Conservation (phyloP, 2,888 invertebrate species). For the Papilio gigon region DNA sequence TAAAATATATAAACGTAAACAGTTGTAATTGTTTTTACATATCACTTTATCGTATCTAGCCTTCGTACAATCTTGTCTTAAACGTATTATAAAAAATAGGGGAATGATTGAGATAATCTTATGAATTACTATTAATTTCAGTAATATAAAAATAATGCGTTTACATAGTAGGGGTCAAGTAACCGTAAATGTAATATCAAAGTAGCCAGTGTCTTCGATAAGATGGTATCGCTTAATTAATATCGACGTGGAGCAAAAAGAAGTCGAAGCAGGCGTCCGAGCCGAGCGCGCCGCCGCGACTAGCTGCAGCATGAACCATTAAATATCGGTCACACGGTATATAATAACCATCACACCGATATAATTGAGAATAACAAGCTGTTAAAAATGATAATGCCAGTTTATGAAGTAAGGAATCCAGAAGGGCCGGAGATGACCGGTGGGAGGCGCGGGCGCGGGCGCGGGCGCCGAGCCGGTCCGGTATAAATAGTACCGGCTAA, state of each 20-base stretch:
- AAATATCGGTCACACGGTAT: slow-evolving; percentile 39
- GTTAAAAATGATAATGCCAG: slow-evolving; percentile 41
- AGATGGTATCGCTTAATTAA: slow-evolving; percentile 29
- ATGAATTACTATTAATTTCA: neutral
- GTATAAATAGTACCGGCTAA: slow-evolving; percentile 77
- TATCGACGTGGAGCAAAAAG: slow-evolving; percentile 25
- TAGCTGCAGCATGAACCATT: slow-evolving; percentile 14
- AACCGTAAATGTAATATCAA: slow-evolving; percentile 17
- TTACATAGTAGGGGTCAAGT: slow-evolving; percentile 1
- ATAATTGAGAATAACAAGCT: slow-evolving; percentile 38
- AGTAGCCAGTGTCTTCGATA: slow-evolving; percentile 15
- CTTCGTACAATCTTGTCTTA: neutral
- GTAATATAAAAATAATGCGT: neutral
- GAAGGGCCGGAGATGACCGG: slow-evolving; percentile 57
- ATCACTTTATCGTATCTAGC: no score
- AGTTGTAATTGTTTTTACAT: no score
- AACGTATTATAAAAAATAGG: neutral
- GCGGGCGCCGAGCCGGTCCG: slow-evolving; percentile 68
- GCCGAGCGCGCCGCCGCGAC: slow-evolving; percentile 13
- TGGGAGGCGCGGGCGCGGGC: no score
- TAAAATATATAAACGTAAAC: no score
- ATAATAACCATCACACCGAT: slow-evolving; percentile 34
- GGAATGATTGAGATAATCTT: no score
- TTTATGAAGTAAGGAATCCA: slow-evolving; percentile 47
- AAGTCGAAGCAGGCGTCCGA: neutral